A percentile compares a stretch with the other conserved stretches of the same genome.
phyloP scores from a whole-genome alignment of 2,888 invertebrate genomes.

The Dicyrtomina minuta region DNA sequence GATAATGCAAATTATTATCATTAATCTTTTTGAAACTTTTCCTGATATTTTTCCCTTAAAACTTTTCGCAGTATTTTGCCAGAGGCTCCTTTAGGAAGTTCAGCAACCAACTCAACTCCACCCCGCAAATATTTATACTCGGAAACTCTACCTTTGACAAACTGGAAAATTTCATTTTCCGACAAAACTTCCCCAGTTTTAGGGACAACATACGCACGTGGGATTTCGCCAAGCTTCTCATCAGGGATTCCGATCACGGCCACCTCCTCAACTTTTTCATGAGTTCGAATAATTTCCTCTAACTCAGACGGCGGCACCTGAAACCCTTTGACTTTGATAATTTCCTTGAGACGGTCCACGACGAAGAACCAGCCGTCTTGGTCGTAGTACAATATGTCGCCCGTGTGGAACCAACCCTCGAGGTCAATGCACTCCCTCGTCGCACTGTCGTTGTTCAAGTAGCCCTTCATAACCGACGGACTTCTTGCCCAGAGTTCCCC shows the following conservation, averaged over 20 bases:
- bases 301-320: constrained; percentile 76
- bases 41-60: neutral
- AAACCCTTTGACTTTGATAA: constrained; percentile 81
- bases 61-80: constrained; percentile 63
- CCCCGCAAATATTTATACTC: constrained; percentile 75
- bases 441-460: constrained; percentile 73
- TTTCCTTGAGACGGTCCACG: constrained; percentile 75
- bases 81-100: constrained; percentile 72
- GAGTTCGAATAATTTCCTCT: constrained; percentile 70
- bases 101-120: constrained; percentile 68
- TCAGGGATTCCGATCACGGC: constrained; percentile 81
- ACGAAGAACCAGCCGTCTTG: constrained; percentile 72
- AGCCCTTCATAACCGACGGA: constrained; percentile 71
- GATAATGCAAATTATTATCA: too few species aligned
- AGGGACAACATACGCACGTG: constrained; percentile 70
- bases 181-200: constrained; percentile 56
- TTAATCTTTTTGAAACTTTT: too few species aligned
- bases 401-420: constrained; percentile 78
- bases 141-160: constrained; percentile 68
- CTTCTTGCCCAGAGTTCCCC: constrained; percentile 66
- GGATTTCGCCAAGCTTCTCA: constrained; percentile 69
- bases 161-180: constrained; percentile 64
- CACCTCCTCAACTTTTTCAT: constrained; percentile 74
- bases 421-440: constrained; percentile 70
- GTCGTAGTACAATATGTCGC: constrained; percentile 76